phyloP scores from a whole-genome alignment of 2,888 invertebrate species.

The Mesorhabditis spiculigera region DNA sequence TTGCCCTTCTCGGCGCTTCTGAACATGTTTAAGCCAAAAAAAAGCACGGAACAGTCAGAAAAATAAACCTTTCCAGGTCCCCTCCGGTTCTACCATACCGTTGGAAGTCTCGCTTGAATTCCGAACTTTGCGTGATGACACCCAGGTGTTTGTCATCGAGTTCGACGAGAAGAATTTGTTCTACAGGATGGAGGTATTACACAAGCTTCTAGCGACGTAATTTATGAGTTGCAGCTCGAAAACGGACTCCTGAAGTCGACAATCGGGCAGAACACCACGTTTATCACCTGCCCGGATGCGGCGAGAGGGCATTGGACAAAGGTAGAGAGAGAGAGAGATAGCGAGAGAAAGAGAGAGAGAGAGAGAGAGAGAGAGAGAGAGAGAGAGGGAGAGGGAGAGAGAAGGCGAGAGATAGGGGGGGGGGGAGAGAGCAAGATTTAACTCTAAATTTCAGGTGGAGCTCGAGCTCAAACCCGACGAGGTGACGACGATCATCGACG shows the following conservation, averaged over 20 bases:
- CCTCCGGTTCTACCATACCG: slow-evolving; percentile 27
- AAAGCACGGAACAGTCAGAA: too few relatives aligned
- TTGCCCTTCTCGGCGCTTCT: too few relatives aligned
- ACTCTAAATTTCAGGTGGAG: slow-evolving; percentile 37
- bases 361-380: slow-evolving; percentile 7
- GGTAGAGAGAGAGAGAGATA: neutral
- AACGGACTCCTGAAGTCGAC: slow-evolving; percentile 35
- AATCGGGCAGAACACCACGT: slow-evolving; percentile 34
- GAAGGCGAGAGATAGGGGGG: neutral
- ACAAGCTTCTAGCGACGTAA: slow-evolving; percentile 2
- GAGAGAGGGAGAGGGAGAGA: neutral
- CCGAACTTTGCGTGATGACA: slow-evolving; percentile 44
- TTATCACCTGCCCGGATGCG: slow-evolving; percentile 29
- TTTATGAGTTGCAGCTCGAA: slow-evolving; percentile 38
- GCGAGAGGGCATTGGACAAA: slow-evolving; percentile 30
- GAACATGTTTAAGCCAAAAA: too few relatives aligned
- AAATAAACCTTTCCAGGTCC: neutral
- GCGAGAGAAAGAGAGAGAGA: slow-evolving; percentile 9
- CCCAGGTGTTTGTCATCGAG: slow-evolving; percentile 48
- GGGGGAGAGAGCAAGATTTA: slow-evolving; percentile 14
- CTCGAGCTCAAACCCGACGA: slow-evolving; percentile 39
- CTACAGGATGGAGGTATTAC: slow-evolving; percentile 34
- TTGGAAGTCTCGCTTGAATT: slow-evolving; percentile 49
- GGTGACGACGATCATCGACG: slow-evolving; percentile 42
- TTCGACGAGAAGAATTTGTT: slow-evolving; percentile 43